Conservation (phyloP, 2,797 vertebrate species). For the Tamandua tetradactyla region DNA sequence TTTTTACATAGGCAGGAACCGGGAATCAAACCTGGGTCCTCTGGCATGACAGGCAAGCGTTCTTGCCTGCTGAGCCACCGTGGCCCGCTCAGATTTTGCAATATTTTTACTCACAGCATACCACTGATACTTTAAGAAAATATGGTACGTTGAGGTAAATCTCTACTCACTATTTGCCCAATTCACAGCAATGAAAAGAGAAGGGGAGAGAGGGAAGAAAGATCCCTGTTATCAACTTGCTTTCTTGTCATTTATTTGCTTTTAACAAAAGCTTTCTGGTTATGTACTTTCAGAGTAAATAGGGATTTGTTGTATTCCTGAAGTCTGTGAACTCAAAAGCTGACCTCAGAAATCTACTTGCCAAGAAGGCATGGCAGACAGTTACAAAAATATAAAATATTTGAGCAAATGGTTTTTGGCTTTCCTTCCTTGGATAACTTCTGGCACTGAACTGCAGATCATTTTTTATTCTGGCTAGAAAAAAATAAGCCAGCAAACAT, state of each 20-base stretch:
- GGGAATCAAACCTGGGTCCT: no score
- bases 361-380: neutral
- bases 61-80: no score
- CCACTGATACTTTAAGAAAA: neutral
- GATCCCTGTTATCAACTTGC: neutral
- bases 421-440: constrained; percentile 8
- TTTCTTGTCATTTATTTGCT: neutral
- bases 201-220: neutral
- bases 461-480: neutral
- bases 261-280: neutral
- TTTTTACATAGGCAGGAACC: no score
- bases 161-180: neutral
- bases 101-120: neutral
- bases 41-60: no score
- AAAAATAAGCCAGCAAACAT: neutral
- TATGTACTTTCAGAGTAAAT: constrained; percentile 21
- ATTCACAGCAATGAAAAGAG: neutral
- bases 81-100: neutral
- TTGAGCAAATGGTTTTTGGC: neutral
- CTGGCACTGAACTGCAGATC: constrained; percentile 20
- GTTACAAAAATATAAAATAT: constrained; percentile 31
- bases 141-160: neutral
- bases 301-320: neutral
- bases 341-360: constrained; percentile 29
- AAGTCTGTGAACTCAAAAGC: neutral